Percentiles rank a stretch among this genome's conserved stretches.
phyloP scores from a whole-genome alignment of 2,797 vertebrate species.

The Lophura swinhoii region DNA sequence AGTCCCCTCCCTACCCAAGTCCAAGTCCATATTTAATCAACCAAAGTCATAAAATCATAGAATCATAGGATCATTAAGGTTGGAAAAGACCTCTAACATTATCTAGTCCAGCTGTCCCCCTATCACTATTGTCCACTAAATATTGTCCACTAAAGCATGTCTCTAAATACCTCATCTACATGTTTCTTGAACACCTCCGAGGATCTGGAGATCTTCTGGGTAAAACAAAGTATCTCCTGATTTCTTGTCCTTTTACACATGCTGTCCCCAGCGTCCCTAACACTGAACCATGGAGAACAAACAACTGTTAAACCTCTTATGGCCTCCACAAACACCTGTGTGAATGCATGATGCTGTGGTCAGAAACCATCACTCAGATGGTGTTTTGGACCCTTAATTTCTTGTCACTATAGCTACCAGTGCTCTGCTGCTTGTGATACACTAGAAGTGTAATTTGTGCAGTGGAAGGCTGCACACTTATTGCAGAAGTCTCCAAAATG shows the following conservation, averaged over 20 bases:
- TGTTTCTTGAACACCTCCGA: too few relatives aligned
- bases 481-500: background rate
- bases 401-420: background rate
- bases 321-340: background rate
- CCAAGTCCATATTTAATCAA: background rate
- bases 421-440: background rate
- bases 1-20: background rate
- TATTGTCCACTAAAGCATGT: too few relatives aligned
- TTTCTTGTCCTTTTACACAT: background rate
- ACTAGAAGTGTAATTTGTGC: background rate
- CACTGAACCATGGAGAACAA: rapidly evolving
- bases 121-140: too few relatives aligned
- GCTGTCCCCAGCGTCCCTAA: background rate
- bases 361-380: background rate
- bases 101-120: too few relatives aligned
- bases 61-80: too few relatives aligned
- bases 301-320: background rate
- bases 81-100: too few relatives aligned
- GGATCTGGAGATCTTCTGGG: background rate
- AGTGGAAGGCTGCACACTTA: background rate
- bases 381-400: background rate
- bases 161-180: too few relatives aligned
- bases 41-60: too few relatives aligned
- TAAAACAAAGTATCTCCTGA: background rate
- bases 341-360: background rate